Percentiles rank a stretch among this genome's conserved stretches.
These are phyloP conservation scores for Cheilinus undulatus DNA, from an alignment of 2,113 vertebrate species.

Conservation along the genomic window DNA sequence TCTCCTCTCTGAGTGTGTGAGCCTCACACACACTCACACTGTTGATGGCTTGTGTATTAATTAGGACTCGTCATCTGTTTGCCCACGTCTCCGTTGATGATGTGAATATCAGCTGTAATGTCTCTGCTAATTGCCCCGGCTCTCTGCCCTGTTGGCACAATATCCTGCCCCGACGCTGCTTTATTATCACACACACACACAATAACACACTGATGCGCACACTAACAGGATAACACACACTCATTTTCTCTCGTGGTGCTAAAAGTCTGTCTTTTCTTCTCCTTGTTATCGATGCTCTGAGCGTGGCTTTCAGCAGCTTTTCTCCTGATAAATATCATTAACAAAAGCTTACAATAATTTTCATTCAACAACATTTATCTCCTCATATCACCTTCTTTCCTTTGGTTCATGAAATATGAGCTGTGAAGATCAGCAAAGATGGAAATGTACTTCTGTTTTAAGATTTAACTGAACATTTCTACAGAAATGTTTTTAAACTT, in stretches of 20 bases:
- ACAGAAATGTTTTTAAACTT: too few species aligned
- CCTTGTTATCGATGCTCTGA: neutral
- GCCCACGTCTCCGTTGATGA: constrained; percentile 67
- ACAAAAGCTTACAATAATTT: too few species aligned
- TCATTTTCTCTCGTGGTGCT: neutral
- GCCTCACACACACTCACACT: constrained; percentile 1
- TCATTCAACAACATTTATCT: too few species aligned
- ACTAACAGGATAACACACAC: constrained; percentile 18
- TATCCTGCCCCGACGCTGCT: constrained; percentile 24
- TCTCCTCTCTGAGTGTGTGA: constrained; percentile 9
- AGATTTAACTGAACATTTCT: too few species aligned
- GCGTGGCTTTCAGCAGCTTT: neutral
- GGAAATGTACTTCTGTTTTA: too few species aligned
- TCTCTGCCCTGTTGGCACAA: constrained; percentile 65
- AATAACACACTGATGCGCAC: constrained; percentile 31
- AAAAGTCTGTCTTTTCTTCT: neutral
- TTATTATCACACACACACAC: constrained; percentile 47
- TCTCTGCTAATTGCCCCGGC: constrained; percentile 70
- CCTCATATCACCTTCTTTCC: too few species aligned
- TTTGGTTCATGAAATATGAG: too few species aligned
- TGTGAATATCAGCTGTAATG: constrained; percentile 71
- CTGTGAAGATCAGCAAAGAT: too few species aligned
- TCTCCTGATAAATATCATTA: neutral
- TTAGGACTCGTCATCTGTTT: constrained; percentile 74
- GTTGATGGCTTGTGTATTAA: constrained; percentile 68